Evolutionary conservation across 2,888 invertebrate species (phyloP).

Genomic region (Carcina quercana): DNA sequence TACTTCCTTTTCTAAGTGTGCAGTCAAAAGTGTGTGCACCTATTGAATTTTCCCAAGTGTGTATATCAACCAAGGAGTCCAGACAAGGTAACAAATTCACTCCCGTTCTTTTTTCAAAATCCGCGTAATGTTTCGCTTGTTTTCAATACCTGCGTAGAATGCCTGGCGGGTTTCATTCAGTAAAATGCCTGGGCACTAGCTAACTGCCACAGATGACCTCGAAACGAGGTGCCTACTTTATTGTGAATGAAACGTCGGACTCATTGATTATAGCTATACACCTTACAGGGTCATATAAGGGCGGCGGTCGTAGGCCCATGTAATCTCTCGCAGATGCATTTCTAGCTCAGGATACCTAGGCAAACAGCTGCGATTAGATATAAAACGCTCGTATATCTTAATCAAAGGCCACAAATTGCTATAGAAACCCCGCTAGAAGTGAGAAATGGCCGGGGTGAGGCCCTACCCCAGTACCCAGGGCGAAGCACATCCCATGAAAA

Average conservation of each 20-base stretch:
- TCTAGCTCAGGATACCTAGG: slow-evolving; percentile 18
- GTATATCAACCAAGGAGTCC: too few relatives aligned
- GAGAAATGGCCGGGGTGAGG: slow-evolving; percentile 68
- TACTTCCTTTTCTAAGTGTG: too few relatives aligned
- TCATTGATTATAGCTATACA: slow-evolving; percentile 66
- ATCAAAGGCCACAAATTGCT: slow-evolving; percentile 33
- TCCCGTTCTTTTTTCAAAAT: slow-evolving; percentile 8
- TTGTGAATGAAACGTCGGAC: slow-evolving; percentile 66
- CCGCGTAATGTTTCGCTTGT: too few relatives aligned
- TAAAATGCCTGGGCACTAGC: slow-evolving; percentile 43
- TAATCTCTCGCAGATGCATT: slow-evolving; percentile 19
- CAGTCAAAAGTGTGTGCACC: too few relatives aligned
- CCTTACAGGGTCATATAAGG: slow-evolving; percentile 51
- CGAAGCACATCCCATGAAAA: slow-evolving; percentile 44
- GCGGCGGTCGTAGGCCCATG: slow-evolving; percentile 51
- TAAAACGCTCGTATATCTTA: slow-evolving; percentile 17
- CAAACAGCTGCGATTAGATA: slow-evolving; percentile 11
- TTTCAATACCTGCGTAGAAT: too few relatives aligned
- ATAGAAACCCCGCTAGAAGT: slow-evolving; percentile 41
- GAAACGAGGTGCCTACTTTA: slow-evolving; percentile 55
- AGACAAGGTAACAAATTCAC: too few relatives aligned
- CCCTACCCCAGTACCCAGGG: slow-evolving; percentile 60
- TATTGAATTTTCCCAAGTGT: too few relatives aligned
- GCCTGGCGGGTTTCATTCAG: slow-evolving; percentile 28
- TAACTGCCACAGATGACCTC: slow-evolving; percentile 64